Evolutionary conservation across 2,113 vertebrate genomes (phyloP).

Genomic region (Callospermophilus lateralis): DNA sequence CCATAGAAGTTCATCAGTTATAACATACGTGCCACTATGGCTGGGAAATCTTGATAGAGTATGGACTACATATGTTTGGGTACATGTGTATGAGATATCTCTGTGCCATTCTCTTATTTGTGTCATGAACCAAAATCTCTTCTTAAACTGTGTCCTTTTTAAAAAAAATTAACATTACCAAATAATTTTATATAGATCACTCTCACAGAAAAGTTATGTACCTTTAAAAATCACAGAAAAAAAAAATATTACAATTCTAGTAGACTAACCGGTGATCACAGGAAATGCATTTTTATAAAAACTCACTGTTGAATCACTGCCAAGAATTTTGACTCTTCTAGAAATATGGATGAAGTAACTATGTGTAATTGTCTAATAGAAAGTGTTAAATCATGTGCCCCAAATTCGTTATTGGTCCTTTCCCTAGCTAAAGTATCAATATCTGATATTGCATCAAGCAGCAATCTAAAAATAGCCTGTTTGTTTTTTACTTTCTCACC

Average conservation of each 20-base stretch:
- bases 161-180: not conserved
- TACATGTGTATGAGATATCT: not conserved
- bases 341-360: not conserved
- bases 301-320: not conserved
- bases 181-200: not conserved
- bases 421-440: conserved; percentile 39
- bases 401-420: not conserved
- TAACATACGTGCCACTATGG: not conserved
- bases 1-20: not conserved
- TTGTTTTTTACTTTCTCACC: conserved; percentile 60
- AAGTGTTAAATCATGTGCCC: not conserved
- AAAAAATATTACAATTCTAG: not conserved
- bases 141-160: not conserved
- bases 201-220: not conserved
- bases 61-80: accelerated
- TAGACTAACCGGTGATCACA: not conserved
- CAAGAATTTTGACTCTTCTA: not conserved
- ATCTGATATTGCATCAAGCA: conserved; percentile 64
- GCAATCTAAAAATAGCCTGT: conserved; percentile 64
- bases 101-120: not conserved
- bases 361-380: not conserved
- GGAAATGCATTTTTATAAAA: not conserved
- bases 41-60: not conserved
- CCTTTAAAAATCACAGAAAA: not conserved
- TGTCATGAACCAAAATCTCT: not conserved